Base-by-base conservation (phyloP, 2,888 invertebrate genomes). In the Ennomos fuscantarius region DNA sequence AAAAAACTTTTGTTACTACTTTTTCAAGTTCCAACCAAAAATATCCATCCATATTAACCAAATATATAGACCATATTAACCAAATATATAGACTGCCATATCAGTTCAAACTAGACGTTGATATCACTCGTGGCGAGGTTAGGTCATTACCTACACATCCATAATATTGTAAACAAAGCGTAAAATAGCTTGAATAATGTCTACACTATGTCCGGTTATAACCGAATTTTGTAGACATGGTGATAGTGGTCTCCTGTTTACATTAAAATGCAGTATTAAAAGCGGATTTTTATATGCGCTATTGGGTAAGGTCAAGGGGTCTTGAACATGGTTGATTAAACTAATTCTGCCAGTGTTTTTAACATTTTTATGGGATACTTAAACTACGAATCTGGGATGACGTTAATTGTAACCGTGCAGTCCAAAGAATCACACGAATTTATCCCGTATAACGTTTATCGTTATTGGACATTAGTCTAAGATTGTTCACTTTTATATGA, bases 101-200 rank as follows among this genome's bases (percentile, higher is more conserved):
- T 55, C 49, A 44, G 44, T 12, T 36, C 36, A 12, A 43, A 62
- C 62, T 66, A 72, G 66, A 67, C 66, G 64, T 43, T 55, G 49
- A 55, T 67, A 62, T 60, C 55, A 49, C 36, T 40, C 39, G 31
- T 12, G 32, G 32, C 47, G 56, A 55, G 63, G 72, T 63, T 62
- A 66, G 70, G 73, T 72, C 68, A 70, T 63, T 69, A 63, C 50
- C 55, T 70, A 72, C 66, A 62, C 56, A 53, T 44, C 41, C 35
- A 55, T 40, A 41, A 55, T 40, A 41, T 24, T 36, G 40, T 54
- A 37, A 35, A 54, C 59, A 49, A n/a, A 15, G 12, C 9, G 15
- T 11, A 9, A 47, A 59, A 46, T 62, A 66, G 59, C 58, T 65
- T 68, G 69, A 69, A 66, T 68, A 65, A 68, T 62, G 60, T 66